These are phyloP conservation scores for Epiblema foenella DNA, from an alignment of 2,888 invertebrate species.

Conservation along the genomic window DNA sequence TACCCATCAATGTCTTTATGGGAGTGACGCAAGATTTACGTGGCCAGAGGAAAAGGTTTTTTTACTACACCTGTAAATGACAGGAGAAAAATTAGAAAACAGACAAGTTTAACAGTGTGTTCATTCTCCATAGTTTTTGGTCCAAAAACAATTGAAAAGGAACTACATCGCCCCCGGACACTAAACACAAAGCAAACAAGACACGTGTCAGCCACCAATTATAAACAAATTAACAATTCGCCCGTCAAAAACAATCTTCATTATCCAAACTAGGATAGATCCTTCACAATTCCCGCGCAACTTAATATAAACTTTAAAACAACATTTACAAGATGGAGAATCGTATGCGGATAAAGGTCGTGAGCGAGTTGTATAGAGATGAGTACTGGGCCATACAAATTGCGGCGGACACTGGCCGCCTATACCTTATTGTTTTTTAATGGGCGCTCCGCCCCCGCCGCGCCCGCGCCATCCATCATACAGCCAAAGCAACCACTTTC, in stretches of 20 bases:
- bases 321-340: not conserved
- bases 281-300: conserved; percentile 4
- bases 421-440: conserved; percentile 83
- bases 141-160: conserved; percentile 8
- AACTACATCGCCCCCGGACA: conserved; percentile 46
- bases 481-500: conserved; percentile 53
- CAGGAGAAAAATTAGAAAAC: not conserved
- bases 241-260: conserved; percentile 64
- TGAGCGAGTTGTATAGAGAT: conserved; percentile 64
- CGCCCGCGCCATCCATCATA: conserved; percentile 76
- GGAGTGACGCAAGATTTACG: too few species aligned
- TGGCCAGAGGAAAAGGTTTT: not conserved
- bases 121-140: not conserved
- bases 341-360: not conserved
- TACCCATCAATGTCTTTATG: too few species aligned
- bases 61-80: too few species aligned
- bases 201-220: conserved; percentile 69
- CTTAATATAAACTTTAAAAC: conserved; percentile 6
- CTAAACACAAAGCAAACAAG: conserved; percentile 43
- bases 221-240: conserved; percentile 72
- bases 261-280: conserved; percentile 53
- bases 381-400: conserved; percentile 71
- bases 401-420: conserved; percentile 74
- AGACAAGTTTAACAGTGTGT: too few species aligned
- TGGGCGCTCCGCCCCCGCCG: conserved; percentile 72